Evolutionary conservation across 1,140 invertebrate species (phyloP), one percentile per base, ranked within the genome.

Genomic region (Agraylea sexmaculata): DNA sequence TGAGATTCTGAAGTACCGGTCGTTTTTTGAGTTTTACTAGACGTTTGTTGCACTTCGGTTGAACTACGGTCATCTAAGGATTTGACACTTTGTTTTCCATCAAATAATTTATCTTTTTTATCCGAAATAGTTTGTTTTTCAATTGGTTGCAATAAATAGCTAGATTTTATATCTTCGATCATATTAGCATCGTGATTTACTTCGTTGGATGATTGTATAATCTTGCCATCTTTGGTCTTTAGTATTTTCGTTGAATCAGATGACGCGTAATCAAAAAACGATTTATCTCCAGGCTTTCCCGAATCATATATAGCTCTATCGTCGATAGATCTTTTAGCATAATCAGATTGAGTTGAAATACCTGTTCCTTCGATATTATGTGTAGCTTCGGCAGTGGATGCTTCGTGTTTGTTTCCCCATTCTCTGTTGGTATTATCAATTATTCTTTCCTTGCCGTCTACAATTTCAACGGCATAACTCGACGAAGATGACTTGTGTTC

Each of bases 401-500:
- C 52, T 36, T 66, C 57, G 45, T 68, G 50, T 4, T 62, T 56
- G 50, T 66, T 59, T 17, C 64, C 70, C 53, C 66, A 66, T 53
- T 74, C 70, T 40, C 69, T 60, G 19, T 64, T 64, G 30, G 68
- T 64, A 42, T 60, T 62, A 32, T 73, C 71, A 21, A 74, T 56
- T 22, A 73, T 64, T n/a, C 66, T 54, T 54, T 73, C 69, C 55
- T 73, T 73, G n/a, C 71, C 71, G 49, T 74, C 70, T 18, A 74
- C 65, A 38, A 73, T 68, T 57, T 72, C 68, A 31, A 72, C 60
- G 7, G 71, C 68, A 42, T 73, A 69, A 29, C 66, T 71, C 12
- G 62, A 66, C 3, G 70, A 70, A 12, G 70, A 67, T 13, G 66
- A 71, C 54, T 73, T 71, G 38, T 60, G 59, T 1, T 64, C 54